Conservation (phyloP, 2,888 invertebrate species). For the Dusona sp. region DNA sequence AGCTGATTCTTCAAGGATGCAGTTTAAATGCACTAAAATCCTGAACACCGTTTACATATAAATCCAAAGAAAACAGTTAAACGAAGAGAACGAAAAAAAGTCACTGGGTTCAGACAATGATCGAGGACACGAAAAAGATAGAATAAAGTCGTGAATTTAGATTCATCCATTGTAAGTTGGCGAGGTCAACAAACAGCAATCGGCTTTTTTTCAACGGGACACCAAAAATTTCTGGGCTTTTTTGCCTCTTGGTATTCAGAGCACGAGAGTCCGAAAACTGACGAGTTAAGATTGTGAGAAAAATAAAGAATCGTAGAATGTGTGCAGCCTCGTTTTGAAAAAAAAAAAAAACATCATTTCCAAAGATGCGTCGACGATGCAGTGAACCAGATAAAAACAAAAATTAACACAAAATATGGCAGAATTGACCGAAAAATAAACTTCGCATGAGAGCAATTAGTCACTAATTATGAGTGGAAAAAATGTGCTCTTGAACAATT, state of each 20-base stretch:
- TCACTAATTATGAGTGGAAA: constrained; percentile 14
- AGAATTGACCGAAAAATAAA: constrained; percentile 10
- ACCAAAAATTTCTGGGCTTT: constrained; percentile 35
- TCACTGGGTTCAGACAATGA: neutral
- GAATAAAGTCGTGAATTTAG: constrained; percentile 36
- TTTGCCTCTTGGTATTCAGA: constrained; percentile 49
- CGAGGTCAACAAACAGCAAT: constrained; percentile 39
- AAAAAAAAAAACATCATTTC: neutral
- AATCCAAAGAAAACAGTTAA: neutral
- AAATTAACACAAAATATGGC: neutral
- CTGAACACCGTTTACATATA: neutral
- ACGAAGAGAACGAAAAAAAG: neutral
- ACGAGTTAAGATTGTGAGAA: constrained; percentile 29
- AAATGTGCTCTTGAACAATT: constrained; percentile 24
- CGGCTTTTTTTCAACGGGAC: constrained; percentile 33
- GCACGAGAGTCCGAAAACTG: constrained; percentile 37
- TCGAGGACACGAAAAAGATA: constrained; percentile 19
- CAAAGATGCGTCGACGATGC: constrained; percentile 20
- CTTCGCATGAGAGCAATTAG: constrained; percentile 7
- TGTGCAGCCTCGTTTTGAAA: constrained; percentile 18
- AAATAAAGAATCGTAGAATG: neutral
- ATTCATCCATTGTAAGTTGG: constrained; percentile 42
- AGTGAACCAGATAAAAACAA: neutral
- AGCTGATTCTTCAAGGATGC: no score
- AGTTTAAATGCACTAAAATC: neutral